Percentiles rank a stretch among this genome's conserved stretches.
phyloP scores from a whole-genome alignment of 2,888 invertebrate species.

The Agrochola macilenta region DNA sequence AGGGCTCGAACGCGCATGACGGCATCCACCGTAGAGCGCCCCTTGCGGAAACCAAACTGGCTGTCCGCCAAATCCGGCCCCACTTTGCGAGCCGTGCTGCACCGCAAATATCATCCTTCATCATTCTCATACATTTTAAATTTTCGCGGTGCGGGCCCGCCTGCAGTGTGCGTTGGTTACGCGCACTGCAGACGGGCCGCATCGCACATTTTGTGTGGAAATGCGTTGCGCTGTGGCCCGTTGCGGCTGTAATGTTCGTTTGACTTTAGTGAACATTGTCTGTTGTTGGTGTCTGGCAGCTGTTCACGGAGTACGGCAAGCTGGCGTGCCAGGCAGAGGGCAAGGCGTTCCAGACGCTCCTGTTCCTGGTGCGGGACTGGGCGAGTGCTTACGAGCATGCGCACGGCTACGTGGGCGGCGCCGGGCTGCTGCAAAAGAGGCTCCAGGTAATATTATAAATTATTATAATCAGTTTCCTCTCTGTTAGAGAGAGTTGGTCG shows the following conservation, averaged over 20 bases:
- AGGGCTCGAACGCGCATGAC: too few species aligned
- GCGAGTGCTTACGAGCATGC: slow-evolving; percentile 97
- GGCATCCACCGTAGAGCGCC: too few species aligned
- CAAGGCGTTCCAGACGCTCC: slow-evolving; percentile 96
- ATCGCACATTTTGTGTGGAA: neutral
- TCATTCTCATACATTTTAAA: neutral
- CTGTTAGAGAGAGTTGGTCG: neutral
- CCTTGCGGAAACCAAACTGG: too few species aligned
- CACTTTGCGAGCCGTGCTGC: too few species aligned
- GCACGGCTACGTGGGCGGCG: slow-evolving; percentile 97
- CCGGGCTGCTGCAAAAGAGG: slow-evolving; percentile 94
- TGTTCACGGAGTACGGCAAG: slow-evolving; percentile 99
- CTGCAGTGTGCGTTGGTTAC: too few species aligned
- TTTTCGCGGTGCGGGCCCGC: too few species aligned
- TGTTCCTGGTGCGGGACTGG: slow-evolving; percentile 98
- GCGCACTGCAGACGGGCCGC: too few species aligned
- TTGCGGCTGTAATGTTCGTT: neutral
- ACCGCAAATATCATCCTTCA: neutral
- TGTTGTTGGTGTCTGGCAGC: slow-evolving; percentile 80
- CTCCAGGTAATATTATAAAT: slow-evolving; percentile 95
- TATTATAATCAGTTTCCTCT: neutral
- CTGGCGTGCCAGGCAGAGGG: slow-evolving; percentile 94
- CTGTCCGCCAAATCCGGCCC: too few species aligned
- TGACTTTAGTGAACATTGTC: neutral
- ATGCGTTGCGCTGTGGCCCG: neutral